These are phyloP conservation scores for Planiliza haematocheilus DNA, from an alignment of 2,113 vertebrate species.

Conservation along the genomic window DNA sequence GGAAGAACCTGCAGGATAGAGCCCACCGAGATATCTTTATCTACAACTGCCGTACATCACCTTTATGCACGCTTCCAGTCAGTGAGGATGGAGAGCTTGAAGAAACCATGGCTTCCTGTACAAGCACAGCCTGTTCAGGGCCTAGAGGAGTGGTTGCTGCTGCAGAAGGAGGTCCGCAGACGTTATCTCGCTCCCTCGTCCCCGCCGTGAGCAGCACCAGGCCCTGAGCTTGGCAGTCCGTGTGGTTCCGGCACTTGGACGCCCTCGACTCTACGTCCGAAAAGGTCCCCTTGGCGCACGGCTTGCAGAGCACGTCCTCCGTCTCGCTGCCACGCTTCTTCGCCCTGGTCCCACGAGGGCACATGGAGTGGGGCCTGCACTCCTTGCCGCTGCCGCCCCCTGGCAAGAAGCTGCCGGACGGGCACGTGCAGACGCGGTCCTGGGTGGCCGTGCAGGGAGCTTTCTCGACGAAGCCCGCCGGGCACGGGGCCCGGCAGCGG, in stretches of 20 bases:
- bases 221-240: slow-evolving; percentile 88
- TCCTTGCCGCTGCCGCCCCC: slow-evolving; percentile 64
- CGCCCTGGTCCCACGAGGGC: slow-evolving; percentile 90
- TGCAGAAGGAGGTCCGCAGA: slow-evolving; percentile 83
- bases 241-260: slow-evolving; percentile 88
- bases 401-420: slow-evolving; percentile 83
- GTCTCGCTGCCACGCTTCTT: slow-evolving; percentile 89
- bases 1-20: too few species aligned
- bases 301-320: slow-evolving; percentile 91
- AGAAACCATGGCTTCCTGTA: slow-evolving; percentile 29
- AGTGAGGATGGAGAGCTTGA: slow-evolving; percentile 23
- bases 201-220: slow-evolving; percentile 85
- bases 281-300: slow-evolving; percentile 90
- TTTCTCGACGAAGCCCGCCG: slow-evolving; percentile 87
- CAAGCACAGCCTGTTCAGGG: slow-evolving; percentile 13
- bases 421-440: slow-evolving; percentile 92
- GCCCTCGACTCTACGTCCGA: slow-evolving; percentile 88
- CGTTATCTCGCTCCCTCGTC: slow-evolving; percentile 88
- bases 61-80: slow-evolving; percentile 44
- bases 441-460: slow-evolving; percentile 87
- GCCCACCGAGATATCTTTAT: too few species aligned
- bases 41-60: too few species aligned
- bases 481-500: slow-evolving; percentile 86
- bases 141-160: slow-evolving; percentile 26
- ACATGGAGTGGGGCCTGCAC: slow-evolving; percentile 87